Evolutionary conservation across 2,797 vertebrate species (phyloP), one percentile per base, ranked within the genome.

Genomic region (Catharus ustulatus): DNA sequence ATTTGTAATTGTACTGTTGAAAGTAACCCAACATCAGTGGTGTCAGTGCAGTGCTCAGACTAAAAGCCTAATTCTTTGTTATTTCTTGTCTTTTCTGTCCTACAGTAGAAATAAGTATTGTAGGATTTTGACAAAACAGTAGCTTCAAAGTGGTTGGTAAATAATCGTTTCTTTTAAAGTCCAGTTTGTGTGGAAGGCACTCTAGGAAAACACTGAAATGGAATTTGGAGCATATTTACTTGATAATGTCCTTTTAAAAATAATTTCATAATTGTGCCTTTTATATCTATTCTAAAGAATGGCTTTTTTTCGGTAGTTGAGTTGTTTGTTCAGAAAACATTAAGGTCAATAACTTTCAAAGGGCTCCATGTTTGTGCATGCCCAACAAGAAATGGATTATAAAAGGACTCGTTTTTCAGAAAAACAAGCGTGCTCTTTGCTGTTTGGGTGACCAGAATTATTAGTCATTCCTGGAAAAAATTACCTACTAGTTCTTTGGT

Each of bases 241-340:
- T 87, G 95, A 94, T 96, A 96, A 95, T 90, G 94, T 96, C 94
- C 95, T 96, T 96, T 95, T 73, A 11, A 96, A 91, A 79, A 58
- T 82, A 64, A 22, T 89, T 73, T 95, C 66, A 82, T 95, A 49
- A 92, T 81, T 71, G 97, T 98, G 96, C 96, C 97, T 97, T 97
- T 98, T 95, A 95, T 77, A 38, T 89, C 61, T 82, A 46, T 79
- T 88, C 57, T 90, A 57, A 87, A 52, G 72, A 91, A 51, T 84
- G 67, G 57, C 46, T 89, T 90, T 91, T 91, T 91, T 89, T 92
- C 75, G 95, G 38, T 94, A 58, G 68, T 52, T 95, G 43, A 90
- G 23, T 90, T 93, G 74, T 57, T 91, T 75, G 78, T 87, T 96
- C 69, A 84, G 67, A 84, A 84, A 82, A 87, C 68, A 81, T 83